phyloP scores from a whole-genome alignment of 92 coral and sea anemone species.

The Epizoanthus scotinus region DNA sequence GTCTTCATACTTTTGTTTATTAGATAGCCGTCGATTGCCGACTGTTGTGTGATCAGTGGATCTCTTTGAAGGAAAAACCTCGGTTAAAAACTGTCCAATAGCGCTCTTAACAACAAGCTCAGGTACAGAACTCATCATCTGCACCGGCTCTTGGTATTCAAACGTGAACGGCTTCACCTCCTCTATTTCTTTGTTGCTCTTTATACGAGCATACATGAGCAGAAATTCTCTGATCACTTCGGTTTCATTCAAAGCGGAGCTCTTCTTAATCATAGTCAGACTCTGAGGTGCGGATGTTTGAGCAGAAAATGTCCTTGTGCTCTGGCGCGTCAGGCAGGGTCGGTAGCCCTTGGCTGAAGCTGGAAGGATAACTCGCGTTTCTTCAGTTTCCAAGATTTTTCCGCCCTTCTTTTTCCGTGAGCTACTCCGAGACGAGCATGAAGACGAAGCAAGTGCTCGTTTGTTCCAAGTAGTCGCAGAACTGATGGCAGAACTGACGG shows the following conservation, averaged over 20 bases:
- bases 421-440: background rate
- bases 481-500: background rate
- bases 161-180: slow-evolving; percentile 3
- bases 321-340: slow-evolving; percentile 45
- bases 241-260: slow-evolving; percentile 20
- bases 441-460: slow-evolving; percentile 2
- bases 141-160: slow-evolving; percentile 41
- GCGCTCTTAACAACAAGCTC: slow-evolving; percentile 85
- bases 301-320: slow-evolving; percentile 2
- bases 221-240: slow-evolving; percentile 71
- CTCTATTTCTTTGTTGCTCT: slow-evolving; percentile 31
- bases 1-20: slow-evolving; percentile 61
- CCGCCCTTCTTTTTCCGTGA: slow-evolving; percentile 1
- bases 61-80: slow-evolving; percentile 69
- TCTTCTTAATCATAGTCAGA: slow-evolving; percentile 36
- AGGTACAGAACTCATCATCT: slow-evolving; percentile 80
- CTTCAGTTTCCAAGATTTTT: slow-evolving; percentile 45
- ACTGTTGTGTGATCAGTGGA: slow-evolving; percentile 10
- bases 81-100: slow-evolving; percentile 75
- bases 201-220: slow-evolving; percentile 79
- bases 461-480: slow-evolving; percentile 1
- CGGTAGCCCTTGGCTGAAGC: slow-evolving; percentile 57
- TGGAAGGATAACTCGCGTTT: slow-evolving; percentile 74
- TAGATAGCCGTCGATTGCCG: background rate
- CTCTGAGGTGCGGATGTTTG: slow-evolving; percentile 36